Conservation (phyloP, 2,113 vertebrate genomes). For the Erpornis zantholeuca region DNA sequence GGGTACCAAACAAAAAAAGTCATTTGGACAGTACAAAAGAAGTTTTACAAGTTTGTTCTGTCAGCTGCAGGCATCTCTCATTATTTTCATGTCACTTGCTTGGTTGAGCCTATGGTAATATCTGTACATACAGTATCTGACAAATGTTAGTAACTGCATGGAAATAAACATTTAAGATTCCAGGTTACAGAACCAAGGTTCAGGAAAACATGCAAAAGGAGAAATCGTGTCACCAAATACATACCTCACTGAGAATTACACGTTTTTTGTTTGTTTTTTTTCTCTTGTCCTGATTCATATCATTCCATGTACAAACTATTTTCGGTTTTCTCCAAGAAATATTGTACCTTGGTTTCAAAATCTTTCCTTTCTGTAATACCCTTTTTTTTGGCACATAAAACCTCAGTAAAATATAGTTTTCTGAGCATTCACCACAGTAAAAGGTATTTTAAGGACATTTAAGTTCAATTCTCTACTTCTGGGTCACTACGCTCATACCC, state of each 20-base stretch:
- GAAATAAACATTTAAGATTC: not conserved
- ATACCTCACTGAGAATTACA: not conserved
- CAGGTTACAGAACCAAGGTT: not conserved
- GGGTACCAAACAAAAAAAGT: not conserved
- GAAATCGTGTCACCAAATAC: not conserved
- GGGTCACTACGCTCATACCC: not conserved
- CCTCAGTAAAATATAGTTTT: not conserved
- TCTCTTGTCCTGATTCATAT: not conserved
- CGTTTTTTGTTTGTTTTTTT: not conserved
- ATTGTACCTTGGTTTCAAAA: not conserved
- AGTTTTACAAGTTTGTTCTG: not conserved
- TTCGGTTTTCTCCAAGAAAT: not conserved
- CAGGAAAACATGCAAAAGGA: not conserved
- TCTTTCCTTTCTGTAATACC: not conserved
- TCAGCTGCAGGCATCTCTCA: not conserved
- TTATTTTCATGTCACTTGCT: not conserved
- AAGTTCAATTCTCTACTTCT: constrained; percentile 22
- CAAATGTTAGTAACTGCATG: not conserved
- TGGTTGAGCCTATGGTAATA: not conserved
- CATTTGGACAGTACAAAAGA: not conserved
- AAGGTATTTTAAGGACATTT: constrained; percentile 45
- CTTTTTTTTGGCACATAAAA: not conserved
- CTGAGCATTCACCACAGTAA: not conserved
- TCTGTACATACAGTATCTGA: not conserved
- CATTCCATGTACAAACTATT: not conserved